These are phyloP conservation scores for Neelides folsomi DNA, from an alignment of 2,888 invertebrate genomes.

Conservation along the genomic window DNA sequence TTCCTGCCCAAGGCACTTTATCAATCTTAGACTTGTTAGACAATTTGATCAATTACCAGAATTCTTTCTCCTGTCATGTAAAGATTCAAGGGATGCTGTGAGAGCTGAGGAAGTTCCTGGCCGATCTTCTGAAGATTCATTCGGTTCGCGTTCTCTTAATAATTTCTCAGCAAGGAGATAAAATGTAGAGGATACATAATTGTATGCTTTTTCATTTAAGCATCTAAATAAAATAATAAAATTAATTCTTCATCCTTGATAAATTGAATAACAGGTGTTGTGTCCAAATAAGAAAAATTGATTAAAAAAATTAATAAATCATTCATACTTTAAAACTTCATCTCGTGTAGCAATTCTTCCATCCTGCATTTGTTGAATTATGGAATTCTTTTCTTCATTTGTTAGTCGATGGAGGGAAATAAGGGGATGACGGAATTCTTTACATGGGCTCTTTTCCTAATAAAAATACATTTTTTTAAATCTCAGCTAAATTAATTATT, in stretches of 20 bases:
- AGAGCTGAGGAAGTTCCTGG: constrained; percentile 33
- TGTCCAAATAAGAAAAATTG: background rate
- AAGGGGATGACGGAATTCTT: constrained; percentile 49
- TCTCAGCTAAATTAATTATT: background rate
- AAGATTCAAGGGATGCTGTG: constrained; percentile 21
- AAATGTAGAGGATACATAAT: constrained; percentile 96
- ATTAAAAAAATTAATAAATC: background rate
- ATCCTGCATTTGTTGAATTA: constrained; percentile 90
- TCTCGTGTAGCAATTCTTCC: constrained; percentile 90
- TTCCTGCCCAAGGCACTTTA: too few species aligned
- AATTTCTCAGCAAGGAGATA: constrained; percentile 89
- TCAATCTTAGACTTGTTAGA: background rate
- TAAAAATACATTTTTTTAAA: too few species aligned
- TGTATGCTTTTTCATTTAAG: constrained; percentile 62
- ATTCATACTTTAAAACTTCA: constrained; percentile 69
- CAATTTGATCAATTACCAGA: constrained; percentile 13
- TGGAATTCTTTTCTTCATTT: constrained; percentile 78
- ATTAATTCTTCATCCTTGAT: constrained; percentile 2
- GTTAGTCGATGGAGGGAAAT: constrained; percentile 79
- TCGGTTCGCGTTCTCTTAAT: constrained; percentile 49
- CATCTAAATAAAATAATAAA: constrained; percentile 37
- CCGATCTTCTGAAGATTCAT: constrained; percentile 16
- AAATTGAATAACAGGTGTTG: background rate
- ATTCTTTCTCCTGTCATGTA: constrained; percentile 24
- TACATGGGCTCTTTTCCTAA: too few species aligned